Conservation (phyloP, 2,113 vertebrate species). For the Gavialis gangeticus region DNA sequence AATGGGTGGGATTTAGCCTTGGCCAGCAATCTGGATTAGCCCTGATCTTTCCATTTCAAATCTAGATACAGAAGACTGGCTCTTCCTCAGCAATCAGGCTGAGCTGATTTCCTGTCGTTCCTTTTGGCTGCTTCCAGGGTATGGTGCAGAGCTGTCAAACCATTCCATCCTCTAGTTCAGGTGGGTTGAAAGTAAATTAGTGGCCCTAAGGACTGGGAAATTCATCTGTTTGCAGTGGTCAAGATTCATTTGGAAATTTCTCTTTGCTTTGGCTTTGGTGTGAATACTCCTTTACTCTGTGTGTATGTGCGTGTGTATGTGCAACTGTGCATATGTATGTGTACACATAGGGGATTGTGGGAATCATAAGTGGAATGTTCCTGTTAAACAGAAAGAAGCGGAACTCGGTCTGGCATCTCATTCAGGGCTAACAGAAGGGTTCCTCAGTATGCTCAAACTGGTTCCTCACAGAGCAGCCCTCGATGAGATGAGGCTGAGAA, state of each 20-base stretch:
- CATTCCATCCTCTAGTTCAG: fast-evolving
- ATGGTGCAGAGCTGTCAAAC: fast-evolving
- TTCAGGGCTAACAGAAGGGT: too few relatives aligned
- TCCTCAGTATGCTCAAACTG: too few relatives aligned
- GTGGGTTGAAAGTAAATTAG: too few relatives aligned
- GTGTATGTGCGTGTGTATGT: fast-evolving
- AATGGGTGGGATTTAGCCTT: not conserved
- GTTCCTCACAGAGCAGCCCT: too few relatives aligned
- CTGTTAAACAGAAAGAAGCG: not conserved
- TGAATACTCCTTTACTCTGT: not conserved
- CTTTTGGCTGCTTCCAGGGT: not conserved
- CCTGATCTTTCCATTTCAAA: fast-evolving
- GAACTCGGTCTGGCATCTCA: not conserved
- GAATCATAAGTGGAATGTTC: fast-evolving
- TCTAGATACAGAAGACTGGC: fast-evolving
- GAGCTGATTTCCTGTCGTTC: not conserved
- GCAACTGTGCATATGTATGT: fast-evolving
- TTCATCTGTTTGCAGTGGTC: fast-evolving
- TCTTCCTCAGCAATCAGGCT: fast-evolving
- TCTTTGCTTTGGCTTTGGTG: fast-evolving
- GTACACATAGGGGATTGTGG: fast-evolving
- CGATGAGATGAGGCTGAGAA: fast-evolving
- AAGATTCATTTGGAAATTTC: fast-evolving
- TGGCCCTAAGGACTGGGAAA: fast-evolving
- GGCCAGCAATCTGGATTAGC: fast-evolving